A percentile compares a stretch with the other conserved stretches of the same genome.
phyloP scores from a whole-genome alignment of 2,888 invertebrate species.

The Globia sparganii region DNA sequence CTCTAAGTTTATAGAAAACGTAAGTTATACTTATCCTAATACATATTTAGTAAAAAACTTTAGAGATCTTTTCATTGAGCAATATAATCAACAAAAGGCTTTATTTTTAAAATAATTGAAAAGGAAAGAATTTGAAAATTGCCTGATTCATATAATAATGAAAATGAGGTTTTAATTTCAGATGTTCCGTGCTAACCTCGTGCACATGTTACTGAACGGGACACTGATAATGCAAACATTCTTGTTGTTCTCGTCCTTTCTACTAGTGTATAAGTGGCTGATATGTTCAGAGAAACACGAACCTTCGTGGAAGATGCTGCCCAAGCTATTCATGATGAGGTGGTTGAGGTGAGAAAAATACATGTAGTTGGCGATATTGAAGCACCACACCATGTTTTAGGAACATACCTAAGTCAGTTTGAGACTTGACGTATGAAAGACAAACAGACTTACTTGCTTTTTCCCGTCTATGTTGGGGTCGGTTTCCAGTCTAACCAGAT shows the following conservation, averaged over 20 bases:
- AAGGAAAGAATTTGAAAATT: background rate
- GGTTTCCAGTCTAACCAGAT: background rate
- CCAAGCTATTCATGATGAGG: constrained; percentile 64
- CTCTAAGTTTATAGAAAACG: constrained; percentile 64
- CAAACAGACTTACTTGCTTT: background rate
- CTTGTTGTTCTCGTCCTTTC: constrained; percentile 69
- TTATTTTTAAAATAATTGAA: background rate
- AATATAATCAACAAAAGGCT: background rate
- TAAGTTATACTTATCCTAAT: constrained; percentile 45
- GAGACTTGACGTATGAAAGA: background rate
- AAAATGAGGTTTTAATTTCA: constrained; percentile 30
- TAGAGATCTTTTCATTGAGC: background rate
- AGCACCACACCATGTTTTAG: background rate
- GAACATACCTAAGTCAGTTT: background rate
- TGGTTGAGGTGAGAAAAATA: constrained; percentile 69
- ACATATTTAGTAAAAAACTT: background rate
- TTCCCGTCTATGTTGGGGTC: no score
- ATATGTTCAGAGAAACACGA: constrained; percentile 59
- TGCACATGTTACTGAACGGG: constrained; percentile 60
- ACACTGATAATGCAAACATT: constrained; percentile 70
- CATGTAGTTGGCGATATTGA: background rate
- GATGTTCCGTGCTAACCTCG: constrained; percentile 10
- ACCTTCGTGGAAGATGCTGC: constrained; percentile 62
- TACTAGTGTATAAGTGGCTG: constrained; percentile 69
- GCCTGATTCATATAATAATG: background rate